Evolutionary conservation across 2,888 invertebrate genomes (phyloP), one percentile per base, ranked within the genome.

Genomic region (Tinea semifulvella): DNA sequence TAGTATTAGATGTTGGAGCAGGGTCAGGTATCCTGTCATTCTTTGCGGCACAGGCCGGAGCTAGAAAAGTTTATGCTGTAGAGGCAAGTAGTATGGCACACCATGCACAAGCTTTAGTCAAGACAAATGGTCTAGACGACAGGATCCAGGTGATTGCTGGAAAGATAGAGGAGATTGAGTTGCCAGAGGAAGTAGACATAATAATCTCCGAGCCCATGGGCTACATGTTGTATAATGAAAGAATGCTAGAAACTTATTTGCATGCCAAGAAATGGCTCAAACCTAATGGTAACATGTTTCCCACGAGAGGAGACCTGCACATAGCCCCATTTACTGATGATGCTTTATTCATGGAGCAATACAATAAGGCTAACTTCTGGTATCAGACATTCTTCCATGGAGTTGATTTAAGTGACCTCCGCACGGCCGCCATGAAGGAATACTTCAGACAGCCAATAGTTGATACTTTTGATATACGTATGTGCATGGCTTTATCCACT

Each of bases 151-250:
- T 99, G 3, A 89, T 99, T 56, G 92, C 98, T 7, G 98, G 98
- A 2, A 99, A 99, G 84, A 96, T 99, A 49, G 99, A 99, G 72
- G 99, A 99, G 80, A 94, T 99, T 36, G 92, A 93, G 54, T 79
- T 99, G 50, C 96, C 98, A 1, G 98, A 98, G 69, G 87, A 85
- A 58, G 98, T 99, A 14, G 98, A 99, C 76, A 89, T 97, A 35
- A 98, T 99, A 56, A 94, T 99, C 54, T 98, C 97, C 1, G 99
- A 99, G 76, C 98, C 98, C 0, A 99, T 99, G 98, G 98, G 98
- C n/a, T 99, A 99, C 68, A 98, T 99, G 98, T 80, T 99, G 46
- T 97, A 97, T 71, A 99, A 99, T 79, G 98, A 99, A 71, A 85
- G 98, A 50, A 99, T 99, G 99, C 83, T 99, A 54, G 99, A 99